Base-by-base conservation (phyloP, 2,113 vertebrate genomes). In the Electrona antarctica region DNA sequence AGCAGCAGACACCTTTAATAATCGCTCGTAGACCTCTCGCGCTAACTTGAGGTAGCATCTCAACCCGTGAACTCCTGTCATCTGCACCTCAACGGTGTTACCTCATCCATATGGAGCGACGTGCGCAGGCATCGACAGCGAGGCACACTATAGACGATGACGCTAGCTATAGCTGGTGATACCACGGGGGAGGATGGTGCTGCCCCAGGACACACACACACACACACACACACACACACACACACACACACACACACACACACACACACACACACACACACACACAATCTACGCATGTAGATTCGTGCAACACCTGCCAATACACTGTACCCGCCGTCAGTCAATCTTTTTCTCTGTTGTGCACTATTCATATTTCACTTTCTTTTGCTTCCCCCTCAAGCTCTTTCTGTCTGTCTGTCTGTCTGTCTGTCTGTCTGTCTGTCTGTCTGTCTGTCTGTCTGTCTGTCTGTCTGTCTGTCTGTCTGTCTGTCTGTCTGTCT, bases 281-380 rank as follows among this genome's bases (percentile, higher is more conserved):
- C 29, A 33, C 29, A 2, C 29, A 33, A 33, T 33, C 29, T 33
- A 33, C 29, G 4, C 29, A 4, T 33, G 29, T 33, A 33, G 29
- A 33, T 33, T 33, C 2, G 29, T 33, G 29, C 29, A 33, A 33
- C 29, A 33, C 29, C 29, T 33, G 29, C 29, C 29, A 33, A 33
- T 33, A 33, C 29, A 33, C 29, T n/a, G n/a, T n/a, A n/a, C n/a
- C n/a, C n/a, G n/a, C n/a, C n/a, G n/a, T 74, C 56, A 9, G 1
- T 71, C 58, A 9, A 56, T 65, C 12, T 0, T 69, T 65, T 60
- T 51, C 41, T 58, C 52, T 48, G 49, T 60, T 79, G 60, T 57
- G 47, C 69, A 4, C 29, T 33, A 4, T 33, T 33, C 29, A 33
- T 5, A 21, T 29, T 10, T 12, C 41, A n/a, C 59, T 46, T 7